Evolutionary conservation across 2,113 vertebrate species (phyloP), one percentile per base, ranked within the genome.

Genomic region (Arothron firmamentum): DNA sequence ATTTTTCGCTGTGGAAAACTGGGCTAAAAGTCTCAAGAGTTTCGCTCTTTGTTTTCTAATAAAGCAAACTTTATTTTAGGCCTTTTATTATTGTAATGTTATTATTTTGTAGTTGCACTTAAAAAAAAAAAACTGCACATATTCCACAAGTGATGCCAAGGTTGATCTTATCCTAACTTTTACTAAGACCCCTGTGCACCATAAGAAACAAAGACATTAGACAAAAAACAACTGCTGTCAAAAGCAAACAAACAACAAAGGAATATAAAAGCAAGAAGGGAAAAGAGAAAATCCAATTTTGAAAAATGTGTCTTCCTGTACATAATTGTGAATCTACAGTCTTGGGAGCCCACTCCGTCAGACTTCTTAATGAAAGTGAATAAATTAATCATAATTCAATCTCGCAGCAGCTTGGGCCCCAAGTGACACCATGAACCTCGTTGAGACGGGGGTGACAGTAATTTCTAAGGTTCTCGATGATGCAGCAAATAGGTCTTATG

Each of bases 311-410:
- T 75, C 69, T 72, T 61, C 74, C 79, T 72, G 77, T 74, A 79
- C 81, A 66, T 79, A 79, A 82, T 78, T 59, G 73, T 65, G 46
- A 59, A 75, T 78, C 69, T 68, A 82, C 70, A 74, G 72, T 81
- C 56, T 77, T 56, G 10, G 54, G 1, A 70, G 56, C 34, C 52
- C 70, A 78, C 80, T 80, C 75, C 56, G 72, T 79, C 76, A 74
- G 62, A 74, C 70, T n/a, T 76, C 70, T 65, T 81, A 67, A 87
- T 85, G 77, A 85, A 85, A 82, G 83, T 81, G 77, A 81, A 81
- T 85, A 78, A 70, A 62, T 79, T 79, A 64, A 82, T 77, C 74
- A 86, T 85, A 83, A 86, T 18, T 85, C 72, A 79, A 68, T 63
- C 59, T 45, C 62, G 69, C 65, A 65, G 62, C 73, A 67, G 72